Percentiles rank a stretch among this genome's conserved stretches.
Conservation (phyloP, 2,113 vertebrate genomes). For the Sapajus apella region DNA sequence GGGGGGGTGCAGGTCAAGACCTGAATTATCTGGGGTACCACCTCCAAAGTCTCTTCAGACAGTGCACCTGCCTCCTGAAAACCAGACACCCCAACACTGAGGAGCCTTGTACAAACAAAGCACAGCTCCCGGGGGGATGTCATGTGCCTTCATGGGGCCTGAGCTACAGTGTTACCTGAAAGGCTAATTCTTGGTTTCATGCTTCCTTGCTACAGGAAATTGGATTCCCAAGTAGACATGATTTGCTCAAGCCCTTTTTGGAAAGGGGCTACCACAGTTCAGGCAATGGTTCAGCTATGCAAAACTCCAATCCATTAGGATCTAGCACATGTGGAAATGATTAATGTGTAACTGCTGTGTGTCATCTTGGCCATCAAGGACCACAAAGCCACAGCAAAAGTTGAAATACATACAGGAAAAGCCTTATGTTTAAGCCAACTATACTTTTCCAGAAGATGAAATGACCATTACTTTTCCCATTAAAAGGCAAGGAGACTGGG, state of each 20-base stretch:
- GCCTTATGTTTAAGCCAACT: not conserved
- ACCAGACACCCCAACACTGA: not conserved
- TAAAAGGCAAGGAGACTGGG: not conserved
- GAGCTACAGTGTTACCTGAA: not conserved
- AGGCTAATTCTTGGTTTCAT: not conserved
- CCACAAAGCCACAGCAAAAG: conserved; percentile 31
- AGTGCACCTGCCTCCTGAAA: not conserved
- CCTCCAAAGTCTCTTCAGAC: not conserved
- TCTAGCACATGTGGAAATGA: not conserved
- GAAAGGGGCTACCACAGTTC: conserved; percentile 37
- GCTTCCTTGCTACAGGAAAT: conserved; percentile 36
- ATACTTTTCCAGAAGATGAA: conserved; percentile 53
- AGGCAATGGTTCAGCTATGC: conserved; percentile 45
- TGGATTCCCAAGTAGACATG: conserved; percentile 46
- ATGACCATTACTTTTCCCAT: not conserved
- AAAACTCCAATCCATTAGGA: not conserved
- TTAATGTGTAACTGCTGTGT: not conserved
- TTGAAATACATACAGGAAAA: conserved; percentile 42
- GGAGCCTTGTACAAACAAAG: not conserved
- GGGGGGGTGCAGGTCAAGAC: not conserved
- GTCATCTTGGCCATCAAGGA: conserved; percentile 47
- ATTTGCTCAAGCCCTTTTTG: conserved; percentile 41
- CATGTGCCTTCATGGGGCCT: not conserved
- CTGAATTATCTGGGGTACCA: not conserved
- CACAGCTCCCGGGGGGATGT: not conserved